Evolutionary conservation across 2,797 vertebrate genomes (phyloP).

Genomic region (Vespertilio murinus): DNA sequence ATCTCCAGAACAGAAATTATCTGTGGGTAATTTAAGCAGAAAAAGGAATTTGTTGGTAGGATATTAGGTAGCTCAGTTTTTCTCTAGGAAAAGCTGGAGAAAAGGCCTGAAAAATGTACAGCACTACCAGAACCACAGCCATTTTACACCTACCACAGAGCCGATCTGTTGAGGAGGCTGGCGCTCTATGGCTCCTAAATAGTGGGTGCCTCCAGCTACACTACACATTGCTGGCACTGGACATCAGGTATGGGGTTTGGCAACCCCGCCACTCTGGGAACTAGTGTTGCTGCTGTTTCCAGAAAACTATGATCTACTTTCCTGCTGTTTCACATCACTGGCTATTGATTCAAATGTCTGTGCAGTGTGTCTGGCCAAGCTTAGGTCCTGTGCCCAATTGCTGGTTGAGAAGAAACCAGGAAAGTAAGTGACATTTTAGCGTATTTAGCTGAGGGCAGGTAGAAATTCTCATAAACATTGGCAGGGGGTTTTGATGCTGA

Average conservation of each 20-base stretch:
- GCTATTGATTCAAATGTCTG: not conserved
- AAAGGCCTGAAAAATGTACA: not conserved
- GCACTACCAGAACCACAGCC: not conserved
- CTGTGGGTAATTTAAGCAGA: not conserved
- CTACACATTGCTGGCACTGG: not conserved
- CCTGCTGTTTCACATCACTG: not conserved
- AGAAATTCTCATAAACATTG: conserved; percentile 47
- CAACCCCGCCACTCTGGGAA: not conserved
- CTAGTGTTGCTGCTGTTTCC: not conserved
- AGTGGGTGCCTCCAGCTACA: not conserved
- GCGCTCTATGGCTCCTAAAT: not conserved
- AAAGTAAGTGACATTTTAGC: conserved; percentile 15
- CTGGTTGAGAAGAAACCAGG: not conserved
- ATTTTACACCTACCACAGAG: not conserved
- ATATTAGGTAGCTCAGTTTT: conserved; percentile 15
- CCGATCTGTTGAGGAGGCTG: not conserved
- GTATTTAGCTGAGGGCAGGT: conserved; percentile 51
- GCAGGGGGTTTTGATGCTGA: not conserved
- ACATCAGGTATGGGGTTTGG: not conserved
- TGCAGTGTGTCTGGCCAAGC: not conserved
- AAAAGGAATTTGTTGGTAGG: not conserved
- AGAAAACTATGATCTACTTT: conserved; percentile 6
- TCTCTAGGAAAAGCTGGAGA: conserved; percentile 30
- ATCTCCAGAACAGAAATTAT: not conserved
- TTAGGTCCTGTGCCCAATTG: not conserved